phyloP scores from a whole-genome alignment of 2,113 vertebrate species.

The Grallaria varia region DNA sequence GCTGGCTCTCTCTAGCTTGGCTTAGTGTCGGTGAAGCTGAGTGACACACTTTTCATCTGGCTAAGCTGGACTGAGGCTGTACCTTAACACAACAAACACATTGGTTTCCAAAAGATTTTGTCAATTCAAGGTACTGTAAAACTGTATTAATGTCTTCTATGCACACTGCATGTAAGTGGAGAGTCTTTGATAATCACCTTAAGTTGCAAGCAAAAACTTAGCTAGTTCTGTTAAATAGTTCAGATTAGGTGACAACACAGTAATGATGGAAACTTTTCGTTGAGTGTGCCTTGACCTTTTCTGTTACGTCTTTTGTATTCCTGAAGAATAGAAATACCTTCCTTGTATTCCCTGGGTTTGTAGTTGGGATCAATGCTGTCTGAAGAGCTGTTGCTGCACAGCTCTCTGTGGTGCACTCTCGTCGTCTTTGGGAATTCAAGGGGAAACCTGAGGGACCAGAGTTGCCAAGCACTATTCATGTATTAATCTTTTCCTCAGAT shows the following conservation, averaged over 20 bases:
- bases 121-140: background rate
- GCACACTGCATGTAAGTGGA: fast-evolving
- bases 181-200: background rate
- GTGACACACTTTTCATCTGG: fast-evolving
- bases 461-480: background rate
- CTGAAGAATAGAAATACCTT: background rate
- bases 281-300: background rate
- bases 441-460: background rate
- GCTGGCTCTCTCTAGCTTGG: background rate
- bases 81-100: background rate
- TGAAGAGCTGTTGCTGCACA: background rate
- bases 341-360: background rate
- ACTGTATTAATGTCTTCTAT: background rate
- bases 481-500: background rate
- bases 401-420: background rate
- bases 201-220: background rate
- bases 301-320: background rate
- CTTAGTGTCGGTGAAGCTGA: background rate
- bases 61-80: background rate
- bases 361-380: background rate
- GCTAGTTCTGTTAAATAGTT: background rate
- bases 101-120: background rate
- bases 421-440: background rate
- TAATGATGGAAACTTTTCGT: background rate
- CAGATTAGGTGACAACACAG: background rate